Percentiles rank a stretch among this genome's conserved stretches.
phyloP scores from a whole-genome alignment of 2,888 invertebrate genomes.

The Sarcophaga variegata region DNA sequence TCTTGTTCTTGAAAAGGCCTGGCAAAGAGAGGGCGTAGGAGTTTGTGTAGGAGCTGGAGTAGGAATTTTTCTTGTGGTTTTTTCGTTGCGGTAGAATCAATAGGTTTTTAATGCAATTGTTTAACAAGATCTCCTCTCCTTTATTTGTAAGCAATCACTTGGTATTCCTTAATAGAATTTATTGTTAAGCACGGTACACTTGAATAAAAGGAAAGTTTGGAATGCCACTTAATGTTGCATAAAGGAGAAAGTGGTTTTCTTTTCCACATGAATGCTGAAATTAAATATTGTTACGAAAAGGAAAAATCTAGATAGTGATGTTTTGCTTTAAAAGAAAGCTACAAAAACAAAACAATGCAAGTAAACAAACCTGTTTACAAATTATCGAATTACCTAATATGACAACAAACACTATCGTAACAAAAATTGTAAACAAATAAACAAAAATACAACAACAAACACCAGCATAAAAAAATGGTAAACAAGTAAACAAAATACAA shows the following conservation, averaged over 20 bases:
- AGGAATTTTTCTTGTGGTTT: not conserved
- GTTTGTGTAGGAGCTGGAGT: not conserved
- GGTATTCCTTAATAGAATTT: slow-evolving; percentile 8
- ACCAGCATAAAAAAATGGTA: too few species aligned
- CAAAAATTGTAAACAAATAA: too few species aligned
- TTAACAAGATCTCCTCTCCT: slow-evolving; percentile 17
- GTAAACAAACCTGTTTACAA: too few species aligned
- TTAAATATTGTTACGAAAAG: too few species aligned
- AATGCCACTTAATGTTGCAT: not conserved
- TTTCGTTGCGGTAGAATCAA: not conserved
- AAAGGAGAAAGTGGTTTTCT: not conserved
- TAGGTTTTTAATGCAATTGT: slow-evolving; percentile 22
- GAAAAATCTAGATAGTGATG: too few species aligned
- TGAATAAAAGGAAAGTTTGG: not conserved
- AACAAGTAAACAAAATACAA: too few species aligned
- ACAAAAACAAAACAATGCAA: too few species aligned
- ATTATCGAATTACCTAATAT: too few species aligned
- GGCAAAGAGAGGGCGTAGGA: not conserved
- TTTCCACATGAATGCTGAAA: too few species aligned
- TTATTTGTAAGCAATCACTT: not conserved
- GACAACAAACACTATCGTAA: too few species aligned
- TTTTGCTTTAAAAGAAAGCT: too few species aligned
- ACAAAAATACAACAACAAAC: too few species aligned
- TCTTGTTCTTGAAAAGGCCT: not conserved
- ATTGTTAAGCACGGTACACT: not conserved